Evolutionary conservation across 2,888 invertebrate species (phyloP), one percentile per base, ranked within the genome.

Genomic region (Hoplodrina blanda): DNA sequence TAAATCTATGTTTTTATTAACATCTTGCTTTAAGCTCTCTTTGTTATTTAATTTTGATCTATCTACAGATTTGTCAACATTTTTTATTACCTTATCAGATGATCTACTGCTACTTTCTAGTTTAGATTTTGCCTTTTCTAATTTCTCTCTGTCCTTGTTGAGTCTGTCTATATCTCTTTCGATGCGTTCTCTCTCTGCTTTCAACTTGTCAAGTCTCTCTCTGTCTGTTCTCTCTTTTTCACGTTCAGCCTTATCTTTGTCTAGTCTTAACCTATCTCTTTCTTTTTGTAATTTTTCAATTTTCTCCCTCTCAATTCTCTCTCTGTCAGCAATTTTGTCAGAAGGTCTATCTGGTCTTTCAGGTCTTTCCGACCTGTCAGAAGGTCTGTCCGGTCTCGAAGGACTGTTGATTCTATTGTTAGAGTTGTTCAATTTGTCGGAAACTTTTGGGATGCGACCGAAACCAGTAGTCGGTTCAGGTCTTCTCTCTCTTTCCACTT

Each of bases 371-470:
- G 71, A 8, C 33, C 76, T 67, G 25, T 72, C 71, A 6, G 76
- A 50, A 11, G 86, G 78, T 88, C 87, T 50, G 25, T 71, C 71
- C 13, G 71, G 71, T 56, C 71, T 67, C 6, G 71, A 91, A 11
- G 91, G 87, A 66, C 86, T 89, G 53, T 92, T 89, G 80, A 85
- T 90, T 80, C 88, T 92, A 19, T 80, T 61, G 63, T n/a, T 69
- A 20, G 65, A 61, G 73, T 73, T 87, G 52, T 81, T 88, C 44
- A 87, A 81, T 88, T 90, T 95, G 44, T 93, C 94, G 62, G 92
- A 89, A 4, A 97, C 75, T 91, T 97, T 97, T 52, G 97, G 97
- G 84, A 97, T 97, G 71, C 96, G 90, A 4, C 91, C 93, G 76
- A 95, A 92, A 11, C 91, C 90, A 68, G 84, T 70, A 20, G 88